Conservation (phyloP, 2,888 invertebrate species). For the Mesopsocus fuscifrons region DNA sequence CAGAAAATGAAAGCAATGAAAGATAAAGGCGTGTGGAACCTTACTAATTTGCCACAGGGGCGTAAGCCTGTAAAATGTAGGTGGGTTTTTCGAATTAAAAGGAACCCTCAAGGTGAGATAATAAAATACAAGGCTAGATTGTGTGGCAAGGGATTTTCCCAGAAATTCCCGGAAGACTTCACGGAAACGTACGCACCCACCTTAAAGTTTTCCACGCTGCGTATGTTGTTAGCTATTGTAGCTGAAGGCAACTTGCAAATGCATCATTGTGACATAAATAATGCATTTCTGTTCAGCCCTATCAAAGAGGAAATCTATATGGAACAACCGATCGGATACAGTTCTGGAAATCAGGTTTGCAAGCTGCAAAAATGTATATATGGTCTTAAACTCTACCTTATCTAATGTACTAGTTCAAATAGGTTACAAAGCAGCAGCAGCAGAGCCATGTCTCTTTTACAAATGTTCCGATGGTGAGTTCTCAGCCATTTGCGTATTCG, state of each 20-base stretch:
- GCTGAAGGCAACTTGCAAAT: neutral
- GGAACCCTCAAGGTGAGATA: neutral
- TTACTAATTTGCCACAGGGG: neutral
- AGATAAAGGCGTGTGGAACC: slow-evolving; percentile 3
- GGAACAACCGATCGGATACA: neutral
- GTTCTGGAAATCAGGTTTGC: slow-evolving; percentile 1
- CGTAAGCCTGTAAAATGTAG: neutral
- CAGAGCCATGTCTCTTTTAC: neutral
- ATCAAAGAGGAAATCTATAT: neutral
- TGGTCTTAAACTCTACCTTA: neutral
- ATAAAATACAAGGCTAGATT: neutral
- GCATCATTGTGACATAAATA: neutral
- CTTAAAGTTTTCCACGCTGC: neutral
- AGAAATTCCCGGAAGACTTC: neutral
- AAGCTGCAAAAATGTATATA: neutral
- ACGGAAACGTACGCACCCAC: slow-evolving; percentile 6
- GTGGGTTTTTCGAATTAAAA: neutral
- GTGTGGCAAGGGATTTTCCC: slow-evolving; percentile 1
- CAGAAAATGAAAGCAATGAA: neutral
- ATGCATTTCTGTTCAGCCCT: neutral
- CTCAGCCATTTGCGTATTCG: slow-evolving; percentile 1
- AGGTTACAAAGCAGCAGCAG: neutral
- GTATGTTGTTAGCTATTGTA: neutral
- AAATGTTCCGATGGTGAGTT: neutral
- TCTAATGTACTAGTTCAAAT: neutral